These are phyloP conservation scores for Brenthis daphne DNA, from an alignment of 2,888 invertebrate genomes.

Conservation along the genomic window DNA sequence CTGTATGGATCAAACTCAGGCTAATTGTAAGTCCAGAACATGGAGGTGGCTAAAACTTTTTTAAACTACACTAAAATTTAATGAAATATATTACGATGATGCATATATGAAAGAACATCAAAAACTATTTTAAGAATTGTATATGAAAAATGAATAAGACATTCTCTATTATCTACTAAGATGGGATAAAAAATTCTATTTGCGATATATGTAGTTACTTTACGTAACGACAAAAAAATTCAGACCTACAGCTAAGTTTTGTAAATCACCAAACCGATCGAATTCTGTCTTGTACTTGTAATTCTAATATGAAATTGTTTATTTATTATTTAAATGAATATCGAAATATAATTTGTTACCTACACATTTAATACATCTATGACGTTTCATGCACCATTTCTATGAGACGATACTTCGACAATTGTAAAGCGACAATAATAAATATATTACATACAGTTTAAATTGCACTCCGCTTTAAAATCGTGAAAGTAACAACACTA, in stretches of 20 bases:
- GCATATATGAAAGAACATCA: slow-evolving; percentile 17
- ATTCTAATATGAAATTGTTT: slow-evolving; percentile 19
- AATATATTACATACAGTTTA: slow-evolving; percentile 22
- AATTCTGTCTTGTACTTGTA: slow-evolving; percentile 7
- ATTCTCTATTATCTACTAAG: slow-evolving; percentile 16
- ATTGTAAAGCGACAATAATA: slow-evolving; percentile 47
- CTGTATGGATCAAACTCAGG: slow-evolving; percentile 1
- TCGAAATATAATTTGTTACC: slow-evolving; percentile 24
- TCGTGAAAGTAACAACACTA: slow-evolving; percentile 31
- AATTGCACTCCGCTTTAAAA: slow-evolving; percentile 31
- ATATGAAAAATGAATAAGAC: slow-evolving; percentile 21
- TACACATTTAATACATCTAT: slow-evolving; percentile 43
- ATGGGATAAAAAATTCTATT: slow-evolving; percentile 21
- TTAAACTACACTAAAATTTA: slow-evolving; percentile 4
- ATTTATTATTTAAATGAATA: slow-evolving; percentile 20
- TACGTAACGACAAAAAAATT: slow-evolving; percentile 1
- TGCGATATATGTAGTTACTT: slow-evolving; percentile 2
- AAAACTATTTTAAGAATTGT: slow-evolving; percentile 22
- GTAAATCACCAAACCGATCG: slow-evolving; percentile 6
- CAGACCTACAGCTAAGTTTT: slow-evolving; percentile 7
- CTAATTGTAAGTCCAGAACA: slow-evolving; percentile 1
- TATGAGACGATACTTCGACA: slow-evolving; percentile 27
- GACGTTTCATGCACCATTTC: slow-evolving; percentile 59
- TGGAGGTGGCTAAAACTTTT: slow-evolving; percentile 12
- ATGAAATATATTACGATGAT: slow-evolving; percentile 1